phyloP scores from a whole-genome alignment of 2,113 vertebrate genomes.

The Podarcis cretensis region DNA sequence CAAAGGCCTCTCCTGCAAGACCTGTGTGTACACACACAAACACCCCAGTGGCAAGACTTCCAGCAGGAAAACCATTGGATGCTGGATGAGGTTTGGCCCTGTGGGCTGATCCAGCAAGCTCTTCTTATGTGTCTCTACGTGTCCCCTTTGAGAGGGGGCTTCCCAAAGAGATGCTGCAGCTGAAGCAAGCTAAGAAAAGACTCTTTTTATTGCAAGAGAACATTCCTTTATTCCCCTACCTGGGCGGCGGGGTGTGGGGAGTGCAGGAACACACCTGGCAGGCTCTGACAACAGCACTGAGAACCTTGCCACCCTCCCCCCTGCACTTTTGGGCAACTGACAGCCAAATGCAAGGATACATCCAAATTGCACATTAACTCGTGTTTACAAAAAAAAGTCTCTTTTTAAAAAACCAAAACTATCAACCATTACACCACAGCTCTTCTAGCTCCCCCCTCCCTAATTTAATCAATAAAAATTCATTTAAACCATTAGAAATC shows the following conservation, averaged over 20 bases:
- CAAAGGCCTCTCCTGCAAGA: neutral
- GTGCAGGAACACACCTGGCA: neutral
- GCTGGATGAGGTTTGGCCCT: too few relatives aligned
- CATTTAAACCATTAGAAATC: neutral
- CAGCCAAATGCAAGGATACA: neutral
- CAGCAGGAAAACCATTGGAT: neutral
- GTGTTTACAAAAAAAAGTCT: neutral
- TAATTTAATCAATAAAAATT: neutral
- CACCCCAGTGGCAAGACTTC: neutral
- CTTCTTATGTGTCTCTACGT: too few relatives aligned
- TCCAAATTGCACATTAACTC: neutral
- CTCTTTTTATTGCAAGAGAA: constrained; percentile 18
- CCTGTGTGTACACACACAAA: neutral
- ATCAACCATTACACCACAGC: neutral
- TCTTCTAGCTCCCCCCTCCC: neutral
- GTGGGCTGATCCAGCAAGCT: too few relatives aligned
- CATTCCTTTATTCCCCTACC: neutral
- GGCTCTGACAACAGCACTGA: neutral
- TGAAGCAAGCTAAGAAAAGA: too few relatives aligned
- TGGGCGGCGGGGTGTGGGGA: neutral
- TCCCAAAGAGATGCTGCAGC: neutral
- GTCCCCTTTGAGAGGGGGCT: too few relatives aligned
- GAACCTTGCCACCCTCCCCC: too few relatives aligned
- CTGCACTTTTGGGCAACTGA: neutral
- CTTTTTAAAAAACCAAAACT: neutral